phyloP scores from a whole-genome alignment of 2,113 vertebrate species.

The Cololabis saira region DNA sequence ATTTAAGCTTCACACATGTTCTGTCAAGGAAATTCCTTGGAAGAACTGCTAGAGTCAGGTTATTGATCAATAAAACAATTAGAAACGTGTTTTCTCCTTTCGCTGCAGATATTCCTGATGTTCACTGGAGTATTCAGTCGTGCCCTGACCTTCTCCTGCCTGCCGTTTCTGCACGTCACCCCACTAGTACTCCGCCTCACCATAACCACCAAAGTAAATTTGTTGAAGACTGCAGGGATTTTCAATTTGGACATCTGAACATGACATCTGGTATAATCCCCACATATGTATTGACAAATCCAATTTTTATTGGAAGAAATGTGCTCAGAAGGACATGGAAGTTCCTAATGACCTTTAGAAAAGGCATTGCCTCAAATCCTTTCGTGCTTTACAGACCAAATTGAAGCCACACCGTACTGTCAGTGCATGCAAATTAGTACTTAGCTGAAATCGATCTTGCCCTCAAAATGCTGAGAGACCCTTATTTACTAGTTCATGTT shows the following conservation, averaged over 20 bases:
- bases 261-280: conserved; percentile 1
- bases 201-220: not conserved
- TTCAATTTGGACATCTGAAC: not conserved
- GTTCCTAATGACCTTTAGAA: not conserved
- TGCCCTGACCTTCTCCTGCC: not conserved
- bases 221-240: not conserved
- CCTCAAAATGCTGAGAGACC: too few relatives aligned
- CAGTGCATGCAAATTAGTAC: not conserved
- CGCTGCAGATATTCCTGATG: not conserved
- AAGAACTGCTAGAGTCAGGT: not conserved
- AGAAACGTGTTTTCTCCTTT: not conserved
- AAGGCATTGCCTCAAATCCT: not conserved
- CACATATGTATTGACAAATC: conserved; percentile 8
- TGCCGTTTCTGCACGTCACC: not conserved
- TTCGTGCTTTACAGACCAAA: not conserved
- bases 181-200: not conserved
- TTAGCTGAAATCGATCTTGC: not conserved
- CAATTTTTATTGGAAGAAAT: conserved; percentile 7
- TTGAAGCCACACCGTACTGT: not conserved
- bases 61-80: not conserved
- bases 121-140: not conserved
- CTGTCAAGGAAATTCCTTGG: not conserved
- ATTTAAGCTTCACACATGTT: not conserved
- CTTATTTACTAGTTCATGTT: too few relatives aligned
- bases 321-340: not conserved